Evolutionary conservation across 2,888 invertebrate genomes (phyloP).

Genomic region (Leptarthrus brevirostris): DNA sequence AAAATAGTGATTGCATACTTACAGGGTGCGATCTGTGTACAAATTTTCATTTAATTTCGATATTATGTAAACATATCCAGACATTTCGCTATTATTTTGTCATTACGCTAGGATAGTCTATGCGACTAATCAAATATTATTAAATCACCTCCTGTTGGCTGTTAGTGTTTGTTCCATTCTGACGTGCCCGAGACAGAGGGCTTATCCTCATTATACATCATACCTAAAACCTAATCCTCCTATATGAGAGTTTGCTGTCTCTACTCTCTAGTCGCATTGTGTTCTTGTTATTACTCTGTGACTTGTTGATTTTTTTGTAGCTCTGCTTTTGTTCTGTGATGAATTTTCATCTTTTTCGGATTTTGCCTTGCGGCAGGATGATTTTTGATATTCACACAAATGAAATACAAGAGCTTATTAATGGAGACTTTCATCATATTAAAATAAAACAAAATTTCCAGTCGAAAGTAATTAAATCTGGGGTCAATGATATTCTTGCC

Average conservation of each 20-base stretch:
- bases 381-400: conserved; percentile 15
- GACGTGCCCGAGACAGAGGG: conserved; percentile 28
- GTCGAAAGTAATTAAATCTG: conserved; percentile 18
- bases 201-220: conserved; percentile 43
- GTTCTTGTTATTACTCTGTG: conserved; percentile 27
- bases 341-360: conserved; percentile 29
- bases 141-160: conserved; percentile 39
- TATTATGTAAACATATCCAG: conserved; percentile 36
- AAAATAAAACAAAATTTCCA: conserved; percentile 11
- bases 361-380: conserved; percentile 2
- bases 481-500: neutral
- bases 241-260: conserved; percentile 33
- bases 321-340: conserved; percentile 23
- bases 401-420: conserved; percentile 7
- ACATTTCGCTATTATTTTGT: conserved; percentile 34
- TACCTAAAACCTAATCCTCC: conserved; percentile 39
- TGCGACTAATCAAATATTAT: conserved; percentile 48
- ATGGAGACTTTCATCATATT: neutral
- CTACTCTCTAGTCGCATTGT: neutral
- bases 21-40: conserved; percentile 6
- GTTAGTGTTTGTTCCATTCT: conserved; percentile 10
- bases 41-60: conserved; percentile 26
- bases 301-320: conserved; percentile 41
- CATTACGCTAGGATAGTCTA: conserved; percentile 18
- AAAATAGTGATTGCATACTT: conserved; percentile 14